phyloP scores from a whole-genome alignment of 2,797 vertebrate species.

The Monodelphis domestica region DNA sequence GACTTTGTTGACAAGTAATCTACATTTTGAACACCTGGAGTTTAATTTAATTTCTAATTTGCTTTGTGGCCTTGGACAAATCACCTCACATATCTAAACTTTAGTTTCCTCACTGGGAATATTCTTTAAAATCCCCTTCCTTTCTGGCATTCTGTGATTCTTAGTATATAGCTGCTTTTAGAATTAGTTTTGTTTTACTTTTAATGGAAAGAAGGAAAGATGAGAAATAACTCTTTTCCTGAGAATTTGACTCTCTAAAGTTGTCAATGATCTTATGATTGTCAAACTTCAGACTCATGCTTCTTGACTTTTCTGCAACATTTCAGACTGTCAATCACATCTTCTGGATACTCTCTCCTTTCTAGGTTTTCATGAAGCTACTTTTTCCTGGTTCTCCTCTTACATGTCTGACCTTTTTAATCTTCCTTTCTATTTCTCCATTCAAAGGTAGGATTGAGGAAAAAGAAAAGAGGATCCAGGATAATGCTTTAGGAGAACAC shows the following conservation, averaged over 20 bases:
- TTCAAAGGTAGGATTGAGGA: background rate
- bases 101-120: background rate
- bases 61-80: background rate
- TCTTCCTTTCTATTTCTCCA: background rate
- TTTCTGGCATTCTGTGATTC: background rate
- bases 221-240: background rate
- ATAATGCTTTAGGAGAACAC: background rate
- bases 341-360: background rate
- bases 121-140: background rate
- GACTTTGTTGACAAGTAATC: background rate
- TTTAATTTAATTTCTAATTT: background rate
- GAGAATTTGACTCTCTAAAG: background rate
- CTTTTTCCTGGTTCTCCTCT: background rate
- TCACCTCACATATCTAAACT: background rate
- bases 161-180: background rate
- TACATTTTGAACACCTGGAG: background rate
- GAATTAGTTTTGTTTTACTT: background rate
- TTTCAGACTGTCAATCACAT: background rate
- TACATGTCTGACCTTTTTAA: background rate
- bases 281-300: background rate
- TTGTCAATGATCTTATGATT: background rate
- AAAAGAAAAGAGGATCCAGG: background rate
- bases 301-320: background rate
- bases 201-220: background rate
- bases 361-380: background rate